Evolutionary conservation across 1,140 invertebrate species (phyloP).

Genomic region (Triops longicaudatus): DNA sequence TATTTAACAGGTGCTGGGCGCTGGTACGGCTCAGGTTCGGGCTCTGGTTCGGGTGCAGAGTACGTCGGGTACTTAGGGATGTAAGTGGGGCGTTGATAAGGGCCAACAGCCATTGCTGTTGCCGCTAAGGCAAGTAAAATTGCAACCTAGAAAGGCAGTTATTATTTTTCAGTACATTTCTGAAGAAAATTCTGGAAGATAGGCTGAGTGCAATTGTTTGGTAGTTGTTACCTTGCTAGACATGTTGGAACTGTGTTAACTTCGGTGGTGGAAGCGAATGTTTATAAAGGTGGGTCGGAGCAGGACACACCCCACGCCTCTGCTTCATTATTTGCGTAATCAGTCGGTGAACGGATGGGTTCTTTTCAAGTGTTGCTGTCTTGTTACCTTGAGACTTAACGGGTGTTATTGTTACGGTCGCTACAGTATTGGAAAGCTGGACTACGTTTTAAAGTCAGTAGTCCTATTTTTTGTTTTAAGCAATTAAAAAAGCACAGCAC

Average conservation of each 20-base stretch:
- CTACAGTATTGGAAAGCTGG: not conserved
- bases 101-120: not conserved
- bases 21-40: constrained; percentile 19
- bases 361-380: not conserved
- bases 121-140: not conserved
- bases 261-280: not conserved
- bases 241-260: not conserved
- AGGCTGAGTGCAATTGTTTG: not conserved
- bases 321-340: not conserved
- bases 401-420: not conserved
- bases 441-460: not conserved
- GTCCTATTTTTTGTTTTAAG: not conserved
- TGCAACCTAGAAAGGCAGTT: not conserved
- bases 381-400: not conserved
- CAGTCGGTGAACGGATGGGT: not conserved
- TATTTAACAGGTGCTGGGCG: constrained; percentile 3
- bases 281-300: not conserved
- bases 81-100: constrained; percentile 28
- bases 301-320: not conserved
- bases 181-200: no score
- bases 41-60: constrained; percentile 20
- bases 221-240: not conserved
- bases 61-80: constrained; percentile 29
- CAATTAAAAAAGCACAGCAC: not conserved
- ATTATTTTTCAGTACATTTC: not conserved